These are phyloP conservation scores for Tonatia bakeri DNA, from an alignment of 2,113 vertebrate species.

Conservation along the genomic window DNA sequence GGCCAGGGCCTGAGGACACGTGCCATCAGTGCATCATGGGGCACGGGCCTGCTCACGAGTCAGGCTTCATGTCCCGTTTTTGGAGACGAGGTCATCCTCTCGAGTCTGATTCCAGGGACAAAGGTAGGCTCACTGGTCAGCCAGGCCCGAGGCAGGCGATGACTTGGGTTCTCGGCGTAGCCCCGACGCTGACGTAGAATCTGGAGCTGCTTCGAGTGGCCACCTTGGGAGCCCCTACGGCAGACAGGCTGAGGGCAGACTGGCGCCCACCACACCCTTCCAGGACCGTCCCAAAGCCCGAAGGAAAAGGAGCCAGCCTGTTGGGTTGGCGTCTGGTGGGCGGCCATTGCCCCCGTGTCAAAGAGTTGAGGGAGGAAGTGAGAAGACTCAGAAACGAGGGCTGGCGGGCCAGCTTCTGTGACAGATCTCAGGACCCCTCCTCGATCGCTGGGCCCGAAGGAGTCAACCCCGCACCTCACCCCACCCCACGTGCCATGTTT, in stretches of 20 bases:
- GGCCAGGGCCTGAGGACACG: rapidly evolving
- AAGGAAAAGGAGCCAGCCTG: rapidly evolving
- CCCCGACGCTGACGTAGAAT: neutral
- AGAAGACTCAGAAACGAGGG: rapidly evolving
- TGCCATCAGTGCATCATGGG: rapidly evolving
- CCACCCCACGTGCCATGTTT: rapidly evolving
- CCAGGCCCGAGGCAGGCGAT: neutral
- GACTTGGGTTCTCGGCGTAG: neutral
- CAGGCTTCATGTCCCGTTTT: neutral
- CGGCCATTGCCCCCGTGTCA: neutral
- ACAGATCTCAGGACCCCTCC: rapidly evolving
- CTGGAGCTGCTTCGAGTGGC: rapidly evolving
- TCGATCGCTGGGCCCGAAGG: rapidly evolving
- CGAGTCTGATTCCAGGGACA: neutral
- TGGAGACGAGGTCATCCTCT: neutral
- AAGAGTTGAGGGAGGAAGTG: neutral
- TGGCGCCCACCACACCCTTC: rapidly evolving
- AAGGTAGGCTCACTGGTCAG: neutral
- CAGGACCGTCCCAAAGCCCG: neutral
- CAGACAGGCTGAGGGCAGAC: neutral
- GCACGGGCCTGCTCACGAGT: neutral
- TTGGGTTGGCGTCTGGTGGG: rapidly evolving
- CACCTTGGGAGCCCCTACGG: neutral
- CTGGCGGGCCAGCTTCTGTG: neutral
- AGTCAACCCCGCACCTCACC: rapidly evolving